These are phyloP conservation scores for Silurus glanis DNA, from an alignment of 2,113 vertebrate species.

Conservation along the genomic window DNA sequence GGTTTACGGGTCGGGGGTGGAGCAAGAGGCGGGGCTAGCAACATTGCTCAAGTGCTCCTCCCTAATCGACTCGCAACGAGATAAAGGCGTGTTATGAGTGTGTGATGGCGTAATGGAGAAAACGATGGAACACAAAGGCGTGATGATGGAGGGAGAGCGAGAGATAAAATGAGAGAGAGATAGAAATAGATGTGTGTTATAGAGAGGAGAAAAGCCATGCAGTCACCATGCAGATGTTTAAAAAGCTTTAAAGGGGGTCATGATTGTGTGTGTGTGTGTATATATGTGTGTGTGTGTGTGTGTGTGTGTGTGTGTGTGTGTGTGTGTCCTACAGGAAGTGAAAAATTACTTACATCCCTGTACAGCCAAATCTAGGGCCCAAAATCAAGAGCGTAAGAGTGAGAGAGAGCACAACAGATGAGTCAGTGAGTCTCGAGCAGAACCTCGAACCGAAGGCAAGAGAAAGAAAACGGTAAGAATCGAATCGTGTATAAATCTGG, in stretches of 20 bases:
- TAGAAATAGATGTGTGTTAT: constrained; percentile 13
- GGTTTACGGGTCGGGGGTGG: too few species aligned
- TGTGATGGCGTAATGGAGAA: constrained; percentile 11
- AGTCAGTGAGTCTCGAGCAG: constrained; percentile 85
- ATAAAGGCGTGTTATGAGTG: constrained; percentile 18
- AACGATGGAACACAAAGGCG: constrained; percentile 14
- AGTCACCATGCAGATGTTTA: constrained; percentile 52
- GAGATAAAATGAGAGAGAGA: constrained; percentile 23
- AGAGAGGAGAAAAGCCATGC: constrained; percentile 32
- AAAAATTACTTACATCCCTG: constrained; percentile 98
- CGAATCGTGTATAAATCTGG: constrained; percentile 74
- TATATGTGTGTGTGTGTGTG: background rate
- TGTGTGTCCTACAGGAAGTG: constrained; percentile 80
- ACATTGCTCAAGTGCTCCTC: too few species aligned
- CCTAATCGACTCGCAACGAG: background rate
- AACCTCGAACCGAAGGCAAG: constrained; percentile 78
- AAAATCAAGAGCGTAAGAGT: constrained; percentile 97
- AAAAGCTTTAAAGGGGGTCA: constrained; percentile 19
- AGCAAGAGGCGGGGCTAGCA: too few species aligned
- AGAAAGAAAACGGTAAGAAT: constrained; percentile 76
- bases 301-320: constrained; percentile 5
- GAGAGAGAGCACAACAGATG: constrained; percentile 95
- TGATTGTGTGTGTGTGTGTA: constrained; percentile 36
- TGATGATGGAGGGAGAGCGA: constrained; percentile 33
- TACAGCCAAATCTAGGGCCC: constrained; percentile 99